Conservation (phyloP, 2,113 vertebrate genomes). For the Amphilophus citrinellus region DNA sequence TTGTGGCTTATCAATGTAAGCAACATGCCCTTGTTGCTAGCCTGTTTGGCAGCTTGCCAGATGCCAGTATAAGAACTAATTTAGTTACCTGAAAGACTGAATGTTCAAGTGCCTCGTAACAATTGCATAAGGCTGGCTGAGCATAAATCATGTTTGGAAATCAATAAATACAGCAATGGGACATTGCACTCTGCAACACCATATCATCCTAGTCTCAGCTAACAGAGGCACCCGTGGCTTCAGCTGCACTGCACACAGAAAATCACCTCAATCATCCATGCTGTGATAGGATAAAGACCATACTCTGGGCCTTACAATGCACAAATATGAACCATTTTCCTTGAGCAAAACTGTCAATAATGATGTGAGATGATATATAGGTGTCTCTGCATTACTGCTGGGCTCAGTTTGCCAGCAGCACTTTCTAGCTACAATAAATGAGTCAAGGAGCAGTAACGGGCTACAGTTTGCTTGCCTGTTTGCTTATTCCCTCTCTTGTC, state of each 20-base stretch:
- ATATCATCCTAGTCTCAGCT: conserved; percentile 41
- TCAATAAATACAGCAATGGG: conserved; percentile 53
- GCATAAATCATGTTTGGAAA: conserved; percentile 60
- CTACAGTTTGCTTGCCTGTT: conserved; percentile 33
- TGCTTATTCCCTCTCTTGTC: conserved; percentile 25
- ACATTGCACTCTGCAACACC: conserved; percentile 24
- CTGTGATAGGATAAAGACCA: conserved; percentile 48
- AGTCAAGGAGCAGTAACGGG: conserved; percentile 38
- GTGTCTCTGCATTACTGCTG: conserved; percentile 24
- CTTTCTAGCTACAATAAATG: conserved; percentile 52
- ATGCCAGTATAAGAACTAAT: conserved; percentile 27
- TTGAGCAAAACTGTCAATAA: conserved; percentile 62
- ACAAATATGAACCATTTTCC: conserved; percentile 55
- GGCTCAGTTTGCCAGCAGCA: conserved; percentile 20
- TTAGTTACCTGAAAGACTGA: conserved; percentile 26
- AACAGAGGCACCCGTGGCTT: conserved; percentile 3
- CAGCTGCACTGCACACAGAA: conserved; percentile 2
- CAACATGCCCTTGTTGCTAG: neutral
- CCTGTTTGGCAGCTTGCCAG: conserved; percentile 10
- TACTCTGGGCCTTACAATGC: conserved; percentile 8
- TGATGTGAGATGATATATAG: conserved; percentile 62
- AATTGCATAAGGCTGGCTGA: conserved; percentile 39
- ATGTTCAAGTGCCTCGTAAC: conserved; percentile 43
- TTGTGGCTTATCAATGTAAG: neutral
- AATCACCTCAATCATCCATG: conserved; percentile 59